These are phyloP conservation scores for Oceanites oceanicus DNA, from an alignment of 2,113 vertebrate genomes.

Conservation along the genomic window DNA sequence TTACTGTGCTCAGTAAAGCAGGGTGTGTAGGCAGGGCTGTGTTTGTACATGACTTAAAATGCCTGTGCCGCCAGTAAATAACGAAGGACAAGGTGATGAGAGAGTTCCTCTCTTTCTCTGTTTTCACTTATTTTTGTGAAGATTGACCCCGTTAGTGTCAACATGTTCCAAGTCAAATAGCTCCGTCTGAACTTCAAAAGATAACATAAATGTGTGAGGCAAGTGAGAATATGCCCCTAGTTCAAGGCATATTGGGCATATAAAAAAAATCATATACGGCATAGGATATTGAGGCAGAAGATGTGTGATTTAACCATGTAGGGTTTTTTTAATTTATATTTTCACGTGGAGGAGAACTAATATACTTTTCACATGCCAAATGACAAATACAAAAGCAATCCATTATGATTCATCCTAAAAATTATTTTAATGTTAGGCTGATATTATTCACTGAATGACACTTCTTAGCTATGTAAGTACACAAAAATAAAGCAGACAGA, in stretches of 20 bases:
- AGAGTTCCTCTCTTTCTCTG: not conserved
- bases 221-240: not conserved
- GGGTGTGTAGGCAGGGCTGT: constrained; percentile 25
- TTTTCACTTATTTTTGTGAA: constrained; percentile 6
- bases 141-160: not conserved
- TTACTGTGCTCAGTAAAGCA: not conserved
- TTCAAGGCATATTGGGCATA: not conserved
- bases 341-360: not conserved
- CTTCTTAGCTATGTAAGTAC: not conserved
- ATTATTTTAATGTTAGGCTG: not conserved
- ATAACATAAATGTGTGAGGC: not conserved
- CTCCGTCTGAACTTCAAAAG: not conserved
- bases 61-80: not conserved
- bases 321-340: not conserved
- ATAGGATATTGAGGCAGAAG: not conserved
- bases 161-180: not conserved
- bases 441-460: not conserved
- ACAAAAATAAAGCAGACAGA: constrained; percentile 4
- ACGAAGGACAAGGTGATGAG: not conserved
- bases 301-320: not conserved
- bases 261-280: not conserved
- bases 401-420: constrained; percentile 8
- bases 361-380: not conserved
- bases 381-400: not conserved
- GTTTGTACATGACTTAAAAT: constrained; percentile 49